phyloP scores from a whole-genome alignment of 2,888 invertebrate genomes.

The Athalia cordata region DNA sequence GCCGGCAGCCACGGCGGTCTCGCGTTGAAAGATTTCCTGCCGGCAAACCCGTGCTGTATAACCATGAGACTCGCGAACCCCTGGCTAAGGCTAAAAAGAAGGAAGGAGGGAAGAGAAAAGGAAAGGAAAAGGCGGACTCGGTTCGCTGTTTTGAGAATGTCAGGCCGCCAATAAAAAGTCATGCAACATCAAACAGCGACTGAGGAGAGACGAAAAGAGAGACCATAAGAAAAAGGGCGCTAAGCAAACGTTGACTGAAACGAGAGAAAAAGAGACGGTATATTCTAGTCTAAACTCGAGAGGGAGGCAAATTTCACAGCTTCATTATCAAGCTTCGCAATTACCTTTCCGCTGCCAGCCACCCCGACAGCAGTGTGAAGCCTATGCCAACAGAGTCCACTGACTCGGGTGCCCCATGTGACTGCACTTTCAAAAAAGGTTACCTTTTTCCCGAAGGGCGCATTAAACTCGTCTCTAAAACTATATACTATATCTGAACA shows the following conservation, averaged over 20 bases:
- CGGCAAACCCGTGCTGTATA: constrained; percentile 50
- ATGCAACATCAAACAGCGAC: constrained; percentile 73
- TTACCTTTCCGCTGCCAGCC: constrained; percentile 52
- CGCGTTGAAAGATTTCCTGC: constrained; percentile 58
- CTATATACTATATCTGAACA: background rate
- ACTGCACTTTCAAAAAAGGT: constrained; percentile 46
- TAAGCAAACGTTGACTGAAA: background rate
- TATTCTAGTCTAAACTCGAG: background rate
- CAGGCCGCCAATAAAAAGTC: constrained; percentile 76
- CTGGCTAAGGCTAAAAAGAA: background rate
- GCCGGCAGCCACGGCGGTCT: constrained; percentile 53
- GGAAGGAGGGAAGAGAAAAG: background rate
- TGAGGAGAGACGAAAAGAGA: constrained; percentile 49
- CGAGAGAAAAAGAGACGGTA: constrained; percentile 2
- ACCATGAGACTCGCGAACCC: background rate
- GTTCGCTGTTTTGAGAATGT: constrained; percentile 72
- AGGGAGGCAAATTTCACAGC: constrained; percentile 57
- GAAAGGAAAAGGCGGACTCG: background rate
- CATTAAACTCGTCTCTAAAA: constrained; percentile 19
- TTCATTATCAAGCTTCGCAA: constrained; percentile 64
- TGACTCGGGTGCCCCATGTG: constrained; percentile 46
- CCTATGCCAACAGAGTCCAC: constrained; percentile 28
- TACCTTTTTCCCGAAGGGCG: constrained; percentile 45
- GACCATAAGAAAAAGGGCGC: constrained; percentile 30
- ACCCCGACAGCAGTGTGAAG: background rate